Percentiles rank a stretch among this genome's conserved stretches.
These are phyloP conservation scores for Leucoraja erinaceus DNA, from an alignment of 2,113 vertebrate genomes.

Conservation along the genomic window DNA sequence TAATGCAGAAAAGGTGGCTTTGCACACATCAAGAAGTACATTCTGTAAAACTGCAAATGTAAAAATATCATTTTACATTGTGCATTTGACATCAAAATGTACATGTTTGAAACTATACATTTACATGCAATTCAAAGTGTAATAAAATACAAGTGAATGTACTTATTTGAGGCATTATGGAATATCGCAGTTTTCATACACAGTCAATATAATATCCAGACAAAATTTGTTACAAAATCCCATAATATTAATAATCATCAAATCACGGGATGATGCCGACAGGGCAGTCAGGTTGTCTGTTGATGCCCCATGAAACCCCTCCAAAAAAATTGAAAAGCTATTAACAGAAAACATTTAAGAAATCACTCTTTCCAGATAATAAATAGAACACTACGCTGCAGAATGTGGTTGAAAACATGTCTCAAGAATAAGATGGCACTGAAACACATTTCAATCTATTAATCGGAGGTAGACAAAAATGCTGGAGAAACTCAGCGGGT, in stretches of 20 bases:
- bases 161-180: background rate
- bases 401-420: background rate
- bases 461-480: no score
- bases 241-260: background rate
- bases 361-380: background rate
- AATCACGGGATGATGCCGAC: background rate
- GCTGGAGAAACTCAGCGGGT: no score
- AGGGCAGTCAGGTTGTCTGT: background rate
- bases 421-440: background rate
- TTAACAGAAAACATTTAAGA: slow-evolving; percentile 1
- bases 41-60: background rate
- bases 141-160: background rate
- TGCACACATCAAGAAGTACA: background rate
- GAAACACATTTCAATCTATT: background rate
- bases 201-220: background rate
- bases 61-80: background rate
- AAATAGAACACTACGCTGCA: background rate
- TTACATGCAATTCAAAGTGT: slow-evolving; percentile 18
- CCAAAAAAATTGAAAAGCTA: slow-evolving; percentile 4
- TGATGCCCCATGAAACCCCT: slow-evolving; percentile 9
- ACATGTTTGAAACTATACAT: background rate
- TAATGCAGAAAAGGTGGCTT: background rate
- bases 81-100: slow-evolving; percentile 1
- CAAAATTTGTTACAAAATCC: slow-evolving; percentile 1
- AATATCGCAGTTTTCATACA: background rate